Evolutionary conservation across 2,797 vertebrate genomes (phyloP), one percentile per base, ranked within the genome.

Genomic region (Hylomyscus alleni): DNA sequence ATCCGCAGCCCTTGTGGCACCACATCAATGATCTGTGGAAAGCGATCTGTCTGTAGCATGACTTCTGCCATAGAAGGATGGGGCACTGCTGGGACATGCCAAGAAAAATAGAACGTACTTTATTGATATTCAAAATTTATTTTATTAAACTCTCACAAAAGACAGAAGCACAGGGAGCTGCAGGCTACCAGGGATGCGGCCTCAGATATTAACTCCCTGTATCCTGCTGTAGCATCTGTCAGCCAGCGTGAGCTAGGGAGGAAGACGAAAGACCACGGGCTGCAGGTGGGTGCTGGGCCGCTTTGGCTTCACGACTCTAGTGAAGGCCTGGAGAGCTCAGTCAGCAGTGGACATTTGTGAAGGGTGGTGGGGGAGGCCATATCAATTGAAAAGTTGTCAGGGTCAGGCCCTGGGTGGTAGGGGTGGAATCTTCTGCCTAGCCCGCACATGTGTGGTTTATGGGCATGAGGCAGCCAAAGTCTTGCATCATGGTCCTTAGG

Each of bases 1-100:
- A 99, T 99, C 99, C 99, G 99, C 99, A 99, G 99, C 99, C 99
- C 98, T 98, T 98, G 98, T 99, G 99, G 99, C 99, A 99, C 98
- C 98, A 99, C 99, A 99, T 99, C 99, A 99, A 99, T 99, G 99
- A 99, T 99, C 99, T 98, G 98, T 98, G 98, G 99, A 99, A 99
- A 99, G 98, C 98, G 99, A 99, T 99, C 99, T 99, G 98, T 98
- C 99, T 99, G 99, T 98, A 99, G 99, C 99, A 98, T 96, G 98
- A 98, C 98, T 99, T 97, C 98, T 98, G 98, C 98, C 98, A 98
- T 88, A 98, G 98, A 96, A 97, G 98, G 97, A 98, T 98, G 97
- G 85, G 98, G 98, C 40, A 95, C 98, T 98, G 98, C 98, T 97
- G 98, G 98, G 98, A 98, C 98, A 97, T 98, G 99, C 99, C 99